A percentile compares a stretch with the other conserved stretches of the same genome.
Conservation (phyloP, 2,888 invertebrate genomes). For the Sthenelais limicola region DNA sequence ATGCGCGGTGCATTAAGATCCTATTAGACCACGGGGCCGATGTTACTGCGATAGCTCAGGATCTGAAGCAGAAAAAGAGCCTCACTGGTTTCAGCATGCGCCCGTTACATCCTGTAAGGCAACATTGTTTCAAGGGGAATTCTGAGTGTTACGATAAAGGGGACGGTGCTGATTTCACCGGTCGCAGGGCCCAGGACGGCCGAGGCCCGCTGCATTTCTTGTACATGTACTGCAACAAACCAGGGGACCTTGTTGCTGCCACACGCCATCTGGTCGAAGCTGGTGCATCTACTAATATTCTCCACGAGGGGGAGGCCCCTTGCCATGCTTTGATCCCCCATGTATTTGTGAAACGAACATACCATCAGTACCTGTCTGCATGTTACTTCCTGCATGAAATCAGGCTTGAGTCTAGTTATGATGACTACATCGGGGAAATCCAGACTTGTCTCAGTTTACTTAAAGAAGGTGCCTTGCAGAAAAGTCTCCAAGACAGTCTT, state of each 20-base stretch:
- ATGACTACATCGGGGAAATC: conserved; percentile 40
- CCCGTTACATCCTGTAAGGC: not conserved
- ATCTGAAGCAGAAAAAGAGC: no score
- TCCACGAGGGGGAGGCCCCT: conserved; percentile 35
- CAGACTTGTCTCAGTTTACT: conserved; percentile 38
- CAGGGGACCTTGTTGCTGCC: conserved; percentile 38
- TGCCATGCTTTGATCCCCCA: conserved; percentile 40
- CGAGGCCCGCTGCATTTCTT: conserved; percentile 47
- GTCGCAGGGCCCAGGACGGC: conserved; percentile 30
- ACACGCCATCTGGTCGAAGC: conserved; percentile 41
- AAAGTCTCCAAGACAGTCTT: conserved; percentile 24
- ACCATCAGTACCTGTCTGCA: conserved; percentile 45
- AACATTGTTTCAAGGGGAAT: not conserved
- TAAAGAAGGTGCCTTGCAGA: not conserved
- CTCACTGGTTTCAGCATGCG: not conserved
- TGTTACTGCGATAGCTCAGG: conserved; percentile 1
- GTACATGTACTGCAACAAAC: conserved; percentile 49
- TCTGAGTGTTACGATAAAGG: not conserved
- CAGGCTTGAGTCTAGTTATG: not conserved
- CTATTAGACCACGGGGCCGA: conserved; percentile 43
- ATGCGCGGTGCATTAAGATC: conserved; percentile 40
- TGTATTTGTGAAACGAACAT: conserved; percentile 39
- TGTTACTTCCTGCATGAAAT: conserved; percentile 5
- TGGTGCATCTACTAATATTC: conserved; percentile 41
- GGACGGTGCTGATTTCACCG: no score